Evolutionary conservation across 2,888 invertebrate genomes (phyloP), one percentile per base, ranked within the genome.

Genomic region (Cyrtodaria siliqua): DNA sequence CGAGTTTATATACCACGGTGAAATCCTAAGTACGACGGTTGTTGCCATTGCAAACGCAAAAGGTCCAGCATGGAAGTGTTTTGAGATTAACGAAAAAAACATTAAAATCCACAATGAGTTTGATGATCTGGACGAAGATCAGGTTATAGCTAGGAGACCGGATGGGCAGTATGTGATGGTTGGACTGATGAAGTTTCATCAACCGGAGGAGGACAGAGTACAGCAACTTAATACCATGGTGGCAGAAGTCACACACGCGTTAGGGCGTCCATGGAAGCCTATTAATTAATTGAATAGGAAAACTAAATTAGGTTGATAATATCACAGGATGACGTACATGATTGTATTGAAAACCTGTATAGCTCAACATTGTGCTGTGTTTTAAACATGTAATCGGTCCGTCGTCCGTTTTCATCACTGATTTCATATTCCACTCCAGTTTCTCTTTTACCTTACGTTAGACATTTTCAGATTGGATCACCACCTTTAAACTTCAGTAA

Each of bases 1-100:
- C 2, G 77, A 84, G 29, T 73, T 91, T 16, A 73, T 86, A 3
- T 87, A 84, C 57, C 79, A 85, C 64, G 87, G 89, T 18, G 62
- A 71, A 14, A 73, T 89, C 26, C 52, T 74, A n/a, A 60, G 47
- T 16, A 61, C 23, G 12, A 85, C 87, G 4, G 81, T 89, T 1
- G 64, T 78, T 18, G 53, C 71, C 16, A 57, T 90, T 16, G 87
- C 89, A 14, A 62, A 75, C 20, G 14, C 79, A 14, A 76, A 70
- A 23, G 79, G 84, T 2, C 53, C 33, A 1, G 14, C 50, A 23
- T 87, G 87, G 85, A 64, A 77, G 26, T 72, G 64, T 6, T 88
- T 90, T 69, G 84, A 86, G 44, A 67, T 91, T 53, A 56, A 75
- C 3, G 83, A 75, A 33, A 74, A 75, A 18, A 81, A 74, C 24